These are phyloP conservation scores for Oreochromis grahami DNA, from an alignment of 2,797 vertebrate genomes.

Conservation along the genomic window DNA sequence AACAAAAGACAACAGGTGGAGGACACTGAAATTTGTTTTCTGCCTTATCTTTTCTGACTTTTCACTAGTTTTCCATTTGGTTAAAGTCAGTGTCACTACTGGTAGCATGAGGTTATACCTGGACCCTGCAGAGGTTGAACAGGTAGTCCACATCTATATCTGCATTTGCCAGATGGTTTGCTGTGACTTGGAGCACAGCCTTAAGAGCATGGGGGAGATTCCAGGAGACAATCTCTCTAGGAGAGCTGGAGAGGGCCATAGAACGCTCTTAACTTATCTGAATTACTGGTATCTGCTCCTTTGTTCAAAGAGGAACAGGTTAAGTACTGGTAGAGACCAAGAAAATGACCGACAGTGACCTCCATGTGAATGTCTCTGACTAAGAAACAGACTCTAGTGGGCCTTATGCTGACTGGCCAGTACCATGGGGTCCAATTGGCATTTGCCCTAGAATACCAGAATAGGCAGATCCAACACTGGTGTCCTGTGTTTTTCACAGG, in stretches of 20 bases:
- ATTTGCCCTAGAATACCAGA: background rate
- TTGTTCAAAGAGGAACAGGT: background rate
- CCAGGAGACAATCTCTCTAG: background rate
- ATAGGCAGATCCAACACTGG: background rate
- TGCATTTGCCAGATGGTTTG: background rate
- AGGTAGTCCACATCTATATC: background rate
- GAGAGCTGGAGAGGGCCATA: background rate
- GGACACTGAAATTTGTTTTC: background rate
- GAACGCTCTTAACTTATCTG: background rate
- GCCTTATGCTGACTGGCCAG: background rate
- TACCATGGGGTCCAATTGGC: background rate
- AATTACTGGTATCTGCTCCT: background rate
- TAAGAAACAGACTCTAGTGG: background rate
- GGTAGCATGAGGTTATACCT: background rate
- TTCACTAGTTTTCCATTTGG: background rate
- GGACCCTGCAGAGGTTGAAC: background rate
- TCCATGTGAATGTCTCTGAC: background rate
- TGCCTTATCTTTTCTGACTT: background rate
- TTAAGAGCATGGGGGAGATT: background rate
- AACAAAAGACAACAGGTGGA: background rate
- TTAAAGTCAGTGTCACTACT: background rate
- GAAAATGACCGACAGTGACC: background rate
- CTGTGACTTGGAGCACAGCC: background rate
- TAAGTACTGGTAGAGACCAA: background rate
- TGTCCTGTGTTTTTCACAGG: background rate